A percentile compares a stretch with the other conserved stretches of the same genome.
Evolutionary conservation across 64 coral and sea anemone species (phyloP).

Genomic region (Hydrozoanthus tunicans): DNA sequence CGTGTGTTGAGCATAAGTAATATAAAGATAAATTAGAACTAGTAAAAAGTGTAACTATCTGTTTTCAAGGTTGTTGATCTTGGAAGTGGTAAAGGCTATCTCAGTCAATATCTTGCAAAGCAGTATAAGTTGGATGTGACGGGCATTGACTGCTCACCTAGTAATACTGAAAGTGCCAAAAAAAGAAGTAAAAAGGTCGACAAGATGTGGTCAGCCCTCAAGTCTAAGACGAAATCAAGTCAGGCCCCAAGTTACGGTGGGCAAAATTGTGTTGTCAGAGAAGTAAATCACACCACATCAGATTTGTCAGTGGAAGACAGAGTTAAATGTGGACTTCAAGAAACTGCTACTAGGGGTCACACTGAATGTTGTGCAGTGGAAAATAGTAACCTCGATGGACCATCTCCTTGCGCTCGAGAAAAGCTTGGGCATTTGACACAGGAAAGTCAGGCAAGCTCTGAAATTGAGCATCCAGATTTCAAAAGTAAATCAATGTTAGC

Average conservation of each 20-base stretch:
- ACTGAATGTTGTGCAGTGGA: background rate
- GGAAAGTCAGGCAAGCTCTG: background rate
- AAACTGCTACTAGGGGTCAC: background rate
- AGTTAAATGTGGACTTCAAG: background rate
- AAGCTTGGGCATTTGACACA: background rate
- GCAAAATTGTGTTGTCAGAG: background rate
- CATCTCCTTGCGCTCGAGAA: background rate
- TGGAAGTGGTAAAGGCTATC: conserved; percentile 92
- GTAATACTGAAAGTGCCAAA: conserved; percentile 81
- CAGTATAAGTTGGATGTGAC: conserved; percentile 72
- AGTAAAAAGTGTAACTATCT: background rate
- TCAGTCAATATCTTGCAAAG: conserved; percentile 77
- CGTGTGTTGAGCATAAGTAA: background rate
- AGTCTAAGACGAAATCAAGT: background rate
- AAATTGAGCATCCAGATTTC: background rate
- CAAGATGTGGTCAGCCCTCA: conserved; percentile 66
- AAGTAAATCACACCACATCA: background rate
- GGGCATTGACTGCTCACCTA: conserved; percentile 75
- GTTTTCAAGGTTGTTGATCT: conserved; percentile 78
- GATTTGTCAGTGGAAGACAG: background rate
- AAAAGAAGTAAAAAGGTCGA: conserved; percentile 76
- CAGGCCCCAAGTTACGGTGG: background rate
- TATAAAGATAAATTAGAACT: background rate
- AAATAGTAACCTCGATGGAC: background rate
- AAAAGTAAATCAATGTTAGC: conserved; percentile 1